Evolutionary conservation across 2,888 invertebrate genomes (phyloP).

Genomic region (Cerceris ruficornis): DNA sequence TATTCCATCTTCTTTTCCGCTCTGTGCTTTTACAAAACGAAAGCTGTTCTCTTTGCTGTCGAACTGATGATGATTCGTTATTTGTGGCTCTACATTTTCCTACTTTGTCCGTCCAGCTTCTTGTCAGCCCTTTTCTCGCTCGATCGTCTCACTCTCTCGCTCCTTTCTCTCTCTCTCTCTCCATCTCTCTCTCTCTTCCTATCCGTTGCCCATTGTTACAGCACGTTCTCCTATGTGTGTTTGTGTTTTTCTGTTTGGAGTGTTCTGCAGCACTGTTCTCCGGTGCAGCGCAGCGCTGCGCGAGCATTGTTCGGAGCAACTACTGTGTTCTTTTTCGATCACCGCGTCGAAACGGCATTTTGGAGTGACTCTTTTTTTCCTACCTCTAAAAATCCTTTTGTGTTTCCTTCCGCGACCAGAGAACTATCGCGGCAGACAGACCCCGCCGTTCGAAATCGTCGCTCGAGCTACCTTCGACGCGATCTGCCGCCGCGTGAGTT

Average conservation of each 20-base stretch:
- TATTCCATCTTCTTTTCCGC: slow-evolving; percentile 13
- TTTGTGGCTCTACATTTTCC: slow-evolving; percentile 7
- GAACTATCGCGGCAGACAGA: not conserved
- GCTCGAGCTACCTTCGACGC: not conserved
- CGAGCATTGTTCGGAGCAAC: slow-evolving; percentile 4
- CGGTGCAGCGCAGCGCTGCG: not conserved
- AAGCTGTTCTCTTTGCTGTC: slow-evolving; percentile 48
- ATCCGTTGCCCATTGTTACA: slow-evolving; percentile 18
- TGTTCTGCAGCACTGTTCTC: slow-evolving; percentile 10
- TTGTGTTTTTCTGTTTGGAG: not conserved
- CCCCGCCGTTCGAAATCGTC: not conserved
- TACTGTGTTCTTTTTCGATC: slow-evolving; percentile 5
- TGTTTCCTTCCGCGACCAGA: not conserved
- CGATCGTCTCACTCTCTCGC: slow-evolving; percentile 9
- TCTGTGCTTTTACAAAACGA: slow-evolving; percentile 34
- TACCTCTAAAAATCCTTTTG: slow-evolving; percentile 1
- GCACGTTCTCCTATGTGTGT: slow-evolving; percentile 9
- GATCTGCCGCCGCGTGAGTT: no score
- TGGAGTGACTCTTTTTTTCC: not conserved
- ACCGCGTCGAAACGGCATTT: slow-evolving; percentile 13
- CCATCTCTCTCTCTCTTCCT: no score
- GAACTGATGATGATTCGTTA: slow-evolving; percentile 24
- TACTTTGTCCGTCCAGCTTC: slow-evolving; percentile 16
- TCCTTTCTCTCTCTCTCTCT: no score
- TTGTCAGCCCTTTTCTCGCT: slow-evolving; percentile 32